Conservation (phyloP, 2,888 invertebrate genomes). For the Phasia obesa region DNA sequence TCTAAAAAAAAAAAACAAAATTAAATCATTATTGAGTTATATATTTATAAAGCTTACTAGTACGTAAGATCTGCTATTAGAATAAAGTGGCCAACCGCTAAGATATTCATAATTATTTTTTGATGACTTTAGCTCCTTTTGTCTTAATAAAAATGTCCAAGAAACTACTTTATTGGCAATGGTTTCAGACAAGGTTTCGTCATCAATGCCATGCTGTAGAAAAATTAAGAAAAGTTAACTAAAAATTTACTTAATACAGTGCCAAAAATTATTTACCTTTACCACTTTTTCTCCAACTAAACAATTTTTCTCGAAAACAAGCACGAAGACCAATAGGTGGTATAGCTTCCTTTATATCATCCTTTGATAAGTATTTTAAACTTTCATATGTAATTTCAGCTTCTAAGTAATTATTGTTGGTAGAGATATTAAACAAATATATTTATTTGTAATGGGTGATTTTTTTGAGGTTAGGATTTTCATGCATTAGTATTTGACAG, state of each 20-base stretch:
- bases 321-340: no score
- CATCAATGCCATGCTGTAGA: no score
- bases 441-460: no score
- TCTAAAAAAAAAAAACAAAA: constrained; percentile 18
- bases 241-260: no score
- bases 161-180: no score
- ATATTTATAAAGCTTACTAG: constrained; percentile 38
- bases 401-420: no score
- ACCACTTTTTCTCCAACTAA: background rate
- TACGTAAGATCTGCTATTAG: constrained; percentile 29
- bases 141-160: constrained; percentile 42
- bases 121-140: constrained; percentile 49
- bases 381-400: background rate
- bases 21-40: background rate
- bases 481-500: no score
- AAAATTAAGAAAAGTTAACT: no score
- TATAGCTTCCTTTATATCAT: background rate
- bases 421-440: no score
- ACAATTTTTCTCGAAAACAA: background rate
- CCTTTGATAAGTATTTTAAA: no score
- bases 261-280: background rate
- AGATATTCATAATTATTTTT: constrained; percentile 49
- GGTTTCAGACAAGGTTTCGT: no score
- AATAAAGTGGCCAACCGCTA: constrained; percentile 52
- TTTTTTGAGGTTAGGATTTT: no score